phyloP scores from a whole-genome alignment of 2,888 invertebrate species.

The Mantis religiosa region DNA sequence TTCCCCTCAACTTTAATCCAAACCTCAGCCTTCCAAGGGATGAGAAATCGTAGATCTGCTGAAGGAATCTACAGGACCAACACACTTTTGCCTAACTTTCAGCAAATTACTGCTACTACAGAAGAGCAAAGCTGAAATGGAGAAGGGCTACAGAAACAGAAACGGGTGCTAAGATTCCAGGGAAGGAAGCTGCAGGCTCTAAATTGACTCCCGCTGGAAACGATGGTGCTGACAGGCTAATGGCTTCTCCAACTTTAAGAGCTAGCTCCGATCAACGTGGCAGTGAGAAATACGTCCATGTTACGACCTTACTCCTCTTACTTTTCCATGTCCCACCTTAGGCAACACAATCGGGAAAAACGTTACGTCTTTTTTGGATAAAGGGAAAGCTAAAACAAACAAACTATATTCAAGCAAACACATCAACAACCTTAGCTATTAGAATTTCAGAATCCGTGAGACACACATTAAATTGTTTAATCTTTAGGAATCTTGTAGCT shows the following conservation, averaged over 20 bases:
- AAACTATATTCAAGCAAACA: no score
- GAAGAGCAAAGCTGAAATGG: background rate
- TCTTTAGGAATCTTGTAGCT: no score
- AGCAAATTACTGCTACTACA: background rate
- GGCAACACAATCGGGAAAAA: no score
- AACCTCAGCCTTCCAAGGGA: background rate
- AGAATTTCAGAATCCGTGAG: no score
- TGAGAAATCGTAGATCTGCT: background rate
- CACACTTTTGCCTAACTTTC: background rate
- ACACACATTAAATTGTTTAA: no score
- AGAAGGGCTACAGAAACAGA: background rate
- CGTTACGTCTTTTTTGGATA: no score
- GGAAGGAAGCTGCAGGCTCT: background rate
- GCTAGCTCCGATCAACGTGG: background rate
- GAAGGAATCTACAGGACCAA: background rate
- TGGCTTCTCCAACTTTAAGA: background rate
- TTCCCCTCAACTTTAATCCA: background rate
- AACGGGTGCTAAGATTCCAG: background rate
- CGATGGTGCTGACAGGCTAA: background rate
- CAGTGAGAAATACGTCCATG: background rate
- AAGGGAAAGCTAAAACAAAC: no score
- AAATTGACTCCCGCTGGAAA: background rate
- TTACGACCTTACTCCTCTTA: background rate
- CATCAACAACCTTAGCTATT: no score
- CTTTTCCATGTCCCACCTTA: background rate